Evolutionary conservation across 2,113 vertebrate species (phyloP).

Genomic region (Zosterops pallidus): DNA sequence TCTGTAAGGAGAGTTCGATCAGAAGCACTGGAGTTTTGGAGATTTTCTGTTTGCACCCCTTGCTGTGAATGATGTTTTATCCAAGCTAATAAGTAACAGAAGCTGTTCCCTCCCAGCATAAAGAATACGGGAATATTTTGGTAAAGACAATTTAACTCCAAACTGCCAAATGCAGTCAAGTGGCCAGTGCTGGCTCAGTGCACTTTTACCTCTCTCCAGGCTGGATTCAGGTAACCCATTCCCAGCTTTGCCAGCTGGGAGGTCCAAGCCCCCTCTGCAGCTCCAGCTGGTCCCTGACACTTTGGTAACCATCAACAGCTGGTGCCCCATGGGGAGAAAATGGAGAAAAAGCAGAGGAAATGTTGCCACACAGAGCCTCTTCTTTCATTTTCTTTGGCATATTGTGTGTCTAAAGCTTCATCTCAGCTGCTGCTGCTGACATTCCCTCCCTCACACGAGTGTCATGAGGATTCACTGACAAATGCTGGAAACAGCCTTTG

Average conservation of each 20-base stretch:
- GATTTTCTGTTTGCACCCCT: background rate
- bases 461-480: slow-evolving; percentile 7
- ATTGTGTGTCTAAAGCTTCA: background rate
- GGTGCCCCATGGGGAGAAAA: background rate
- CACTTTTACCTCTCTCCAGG: rapidly evolving
- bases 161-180: background rate
- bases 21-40: background rate
- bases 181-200: background rate
- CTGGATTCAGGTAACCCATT: background rate
- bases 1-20: background rate
- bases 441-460: background rate
- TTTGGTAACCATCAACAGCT: background rate
- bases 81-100: background rate
- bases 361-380: background rate
- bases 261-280: background rate
- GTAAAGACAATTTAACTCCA: background rate
- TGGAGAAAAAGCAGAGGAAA: background rate
- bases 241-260: background rate
- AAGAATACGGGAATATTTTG: background rate
- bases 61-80: background rate
- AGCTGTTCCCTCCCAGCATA: background rate
- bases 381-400: slow-evolving; percentile 1
- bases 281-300: background rate
- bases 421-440: slow-evolving; percentile 25
- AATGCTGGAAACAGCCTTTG: background rate